Conservation (phyloP, 1,140 invertebrate species). For the Polypedilum pembai region DNA sequence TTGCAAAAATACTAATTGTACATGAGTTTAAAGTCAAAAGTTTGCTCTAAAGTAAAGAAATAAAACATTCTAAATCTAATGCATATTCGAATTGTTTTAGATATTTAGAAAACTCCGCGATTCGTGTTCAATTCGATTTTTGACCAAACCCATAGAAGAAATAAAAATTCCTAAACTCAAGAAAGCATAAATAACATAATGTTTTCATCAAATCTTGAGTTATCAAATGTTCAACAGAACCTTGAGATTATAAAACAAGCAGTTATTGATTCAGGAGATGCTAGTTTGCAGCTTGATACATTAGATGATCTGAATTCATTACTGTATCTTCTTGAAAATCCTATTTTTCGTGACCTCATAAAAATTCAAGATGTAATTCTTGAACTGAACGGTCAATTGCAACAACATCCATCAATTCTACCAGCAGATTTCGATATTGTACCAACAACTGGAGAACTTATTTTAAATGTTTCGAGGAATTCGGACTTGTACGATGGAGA, state of each 20-base stretch:
- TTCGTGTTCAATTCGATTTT: background rate
- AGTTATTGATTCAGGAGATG: slow-evolving; percentile 64
- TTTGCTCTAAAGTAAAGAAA: background rate
- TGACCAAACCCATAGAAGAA: background rate
- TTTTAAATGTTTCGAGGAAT: slow-evolving; percentile 50
- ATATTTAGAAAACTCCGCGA: background rate
- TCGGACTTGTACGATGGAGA: slow-evolving; percentile 47
- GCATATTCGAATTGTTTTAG: background rate
- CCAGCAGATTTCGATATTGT: slow-evolving; percentile 85
- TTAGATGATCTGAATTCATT: slow-evolving; percentile 79
- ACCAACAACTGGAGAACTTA: slow-evolving; percentile 49
- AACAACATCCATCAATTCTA: slow-evolving; percentile 82
- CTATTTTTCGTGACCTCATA: slow-evolving; percentile 85
- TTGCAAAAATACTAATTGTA: background rate
- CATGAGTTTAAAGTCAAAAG: background rate
- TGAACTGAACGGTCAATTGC: slow-evolving; percentile 70
- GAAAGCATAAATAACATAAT: background rate
- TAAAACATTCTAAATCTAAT: background rate
- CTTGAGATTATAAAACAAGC: slow-evolving; percentile 70
- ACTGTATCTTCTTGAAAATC: slow-evolving; percentile 82
- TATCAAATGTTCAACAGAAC: slow-evolving; percentile 68
- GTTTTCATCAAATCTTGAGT: slow-evolving; percentile 40
- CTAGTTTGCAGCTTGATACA: slow-evolving; percentile 63
- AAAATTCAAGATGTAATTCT: slow-evolving; percentile 80
- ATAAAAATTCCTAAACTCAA: too few species aligned